These are phyloP conservation scores for Elymnias hypermnestra DNA, from an alignment of 1,140 invertebrate species.

Conservation along the genomic window DNA sequence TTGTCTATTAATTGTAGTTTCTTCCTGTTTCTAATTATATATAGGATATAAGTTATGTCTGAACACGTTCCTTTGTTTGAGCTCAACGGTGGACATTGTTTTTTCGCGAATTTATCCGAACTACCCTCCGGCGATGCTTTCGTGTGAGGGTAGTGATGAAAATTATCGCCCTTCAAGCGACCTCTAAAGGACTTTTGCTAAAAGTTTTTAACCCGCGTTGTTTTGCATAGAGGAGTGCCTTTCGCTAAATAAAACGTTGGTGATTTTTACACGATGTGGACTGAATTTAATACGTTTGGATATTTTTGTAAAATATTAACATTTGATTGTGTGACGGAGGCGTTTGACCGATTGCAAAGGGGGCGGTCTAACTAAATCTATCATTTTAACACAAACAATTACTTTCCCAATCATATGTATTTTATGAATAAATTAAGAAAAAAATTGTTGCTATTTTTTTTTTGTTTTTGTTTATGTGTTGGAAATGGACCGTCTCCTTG, in stretches of 20 bases:
- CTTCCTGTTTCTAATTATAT: slow-evolving; percentile 51
- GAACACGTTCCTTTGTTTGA: slow-evolving; percentile 17
- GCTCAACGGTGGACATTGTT: slow-evolving; percentile 23
- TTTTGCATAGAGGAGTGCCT: slow-evolving; percentile 53
- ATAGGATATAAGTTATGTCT: slow-evolving; percentile 27
- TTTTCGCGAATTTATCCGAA: background rate
- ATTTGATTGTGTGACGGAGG: slow-evolving; percentile 8
- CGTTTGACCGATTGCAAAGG: slow-evolving; percentile 1
- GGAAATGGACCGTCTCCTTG: no score
- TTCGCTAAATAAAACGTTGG: slow-evolving; percentile 36
- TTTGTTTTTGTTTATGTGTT: no score
- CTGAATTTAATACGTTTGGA: slow-evolving; percentile 52
- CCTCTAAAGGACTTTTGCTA: slow-evolving; percentile 5
- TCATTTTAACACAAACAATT: no score
- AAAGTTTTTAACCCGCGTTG: slow-evolving; percentile 17
- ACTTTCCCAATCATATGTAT: no score
- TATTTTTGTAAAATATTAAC: slow-evolving; percentile 44
- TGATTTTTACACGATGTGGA: slow-evolving; percentile 41
- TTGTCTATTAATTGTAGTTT: slow-evolving; percentile 40
- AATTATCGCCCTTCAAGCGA: background rate
- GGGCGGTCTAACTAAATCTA: no score
- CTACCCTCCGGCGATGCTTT: background rate
- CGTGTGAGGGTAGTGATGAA: background rate
- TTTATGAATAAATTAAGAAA: no score
- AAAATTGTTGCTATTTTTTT: no score